A percentile compares a stretch with the other conserved stretches of the same genome.
Evolutionary conservation across 1,140 invertebrate species (phyloP).

Genomic region (Sweltsa coloradensis): DNA sequence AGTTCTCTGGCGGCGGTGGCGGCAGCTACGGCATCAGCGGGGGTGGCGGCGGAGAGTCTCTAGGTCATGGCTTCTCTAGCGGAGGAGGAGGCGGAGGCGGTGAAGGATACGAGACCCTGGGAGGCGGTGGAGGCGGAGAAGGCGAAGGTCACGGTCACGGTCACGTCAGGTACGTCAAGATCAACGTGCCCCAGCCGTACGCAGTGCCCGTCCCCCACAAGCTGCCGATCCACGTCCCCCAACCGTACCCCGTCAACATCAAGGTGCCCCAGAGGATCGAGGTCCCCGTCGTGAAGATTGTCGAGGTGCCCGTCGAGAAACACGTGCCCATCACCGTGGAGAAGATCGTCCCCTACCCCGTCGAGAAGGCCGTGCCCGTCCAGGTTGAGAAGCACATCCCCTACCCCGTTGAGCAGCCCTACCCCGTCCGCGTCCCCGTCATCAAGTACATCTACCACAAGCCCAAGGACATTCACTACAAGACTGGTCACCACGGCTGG

Average conservation of each 20-base stretch:
- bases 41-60: not conserved
- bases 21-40: not conserved
- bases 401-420: constrained; percentile 1
- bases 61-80: too few relatives aligned
- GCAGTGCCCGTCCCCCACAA: not conserved
- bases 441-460: constrained; percentile 6
- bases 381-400: constrained; percentile 3
- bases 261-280: not conserved
- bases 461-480: too few relatives aligned
- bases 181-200: not conserved
- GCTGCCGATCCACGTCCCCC: not conserved
- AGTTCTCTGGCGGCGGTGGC: not conserved
- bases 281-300: not conserved
- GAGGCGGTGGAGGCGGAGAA: not conserved
- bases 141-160: too few relatives aligned
- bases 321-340: not conserved
- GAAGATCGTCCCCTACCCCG: constrained; percentile 1
- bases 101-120: not conserved
- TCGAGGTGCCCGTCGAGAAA: constrained; percentile 5
- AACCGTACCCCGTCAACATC: constrained; percentile 1
- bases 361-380: not conserved
- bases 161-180: too few relatives aligned
- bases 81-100: not conserved
- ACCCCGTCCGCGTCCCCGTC: not conserved
- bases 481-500: too few relatives aligned